Percentiles rank a stretch among this genome's conserved stretches.
These are phyloP conservation scores for Grammomys dolichurus DNA, from an alignment of 2,113 vertebrate species.

Conservation along the genomic window DNA sequence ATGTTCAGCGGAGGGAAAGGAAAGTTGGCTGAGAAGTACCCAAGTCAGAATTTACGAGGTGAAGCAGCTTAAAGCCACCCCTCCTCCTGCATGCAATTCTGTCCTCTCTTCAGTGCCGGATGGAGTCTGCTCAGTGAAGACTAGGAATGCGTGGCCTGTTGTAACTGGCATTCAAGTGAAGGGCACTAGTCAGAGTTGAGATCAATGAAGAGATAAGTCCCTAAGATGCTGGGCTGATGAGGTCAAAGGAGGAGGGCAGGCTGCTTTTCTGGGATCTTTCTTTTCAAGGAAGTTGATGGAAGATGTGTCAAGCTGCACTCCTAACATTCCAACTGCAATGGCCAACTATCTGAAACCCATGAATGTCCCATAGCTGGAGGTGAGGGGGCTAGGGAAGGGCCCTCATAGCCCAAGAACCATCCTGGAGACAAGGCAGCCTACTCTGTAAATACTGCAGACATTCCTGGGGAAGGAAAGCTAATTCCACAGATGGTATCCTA, in stretches of 20 bases:
- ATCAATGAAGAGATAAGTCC: constrained; percentile 48
- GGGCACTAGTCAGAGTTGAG: not conserved
- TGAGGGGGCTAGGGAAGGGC: not conserved
- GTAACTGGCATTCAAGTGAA: constrained; percentile 9
- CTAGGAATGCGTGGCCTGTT: constrained; percentile 13
- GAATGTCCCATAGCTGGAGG: not conserved
- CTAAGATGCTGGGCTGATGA: not conserved
- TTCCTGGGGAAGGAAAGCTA: constrained; percentile 53
- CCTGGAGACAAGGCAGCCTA: not conserved
- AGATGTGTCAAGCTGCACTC: constrained; percentile 11
- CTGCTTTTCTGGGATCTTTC: constrained; percentile 47
- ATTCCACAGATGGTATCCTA: not conserved
- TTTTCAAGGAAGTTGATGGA: constrained; percentile 61
- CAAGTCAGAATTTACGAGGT: constrained; percentile 58
- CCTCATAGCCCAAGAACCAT: not conserved
- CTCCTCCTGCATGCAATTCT: not conserved
- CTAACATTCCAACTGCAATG: constrained; percentile 36
- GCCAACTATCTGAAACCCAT: not conserved
- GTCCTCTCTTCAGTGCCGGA: not conserved
- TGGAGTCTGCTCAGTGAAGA: not conserved
- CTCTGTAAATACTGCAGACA: constrained; percentile 37
- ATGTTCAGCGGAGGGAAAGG: not conserved
- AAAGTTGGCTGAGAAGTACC: not conserved
- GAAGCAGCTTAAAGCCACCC: not conserved
- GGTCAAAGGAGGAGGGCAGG: constrained; percentile 36